Percentiles rank a stretch among this genome's conserved stretches.
Conservation (phyloP, 2,797 vertebrate genomes). For the Manis pentadactyla region DNA sequence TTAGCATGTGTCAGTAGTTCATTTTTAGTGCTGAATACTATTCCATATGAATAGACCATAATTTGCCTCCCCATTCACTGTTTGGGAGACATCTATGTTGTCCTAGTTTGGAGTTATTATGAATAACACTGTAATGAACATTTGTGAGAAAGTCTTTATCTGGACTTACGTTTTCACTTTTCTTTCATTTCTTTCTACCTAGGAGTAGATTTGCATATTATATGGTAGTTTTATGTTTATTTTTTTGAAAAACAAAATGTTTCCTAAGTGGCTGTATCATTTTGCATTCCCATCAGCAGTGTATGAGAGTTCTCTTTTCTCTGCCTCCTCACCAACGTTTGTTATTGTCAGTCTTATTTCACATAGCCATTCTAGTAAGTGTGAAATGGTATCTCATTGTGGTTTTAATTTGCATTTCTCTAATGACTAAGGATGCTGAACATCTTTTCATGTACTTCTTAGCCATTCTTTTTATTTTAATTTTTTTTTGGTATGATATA, state of each 20-base stretch:
- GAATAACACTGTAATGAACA: background rate
- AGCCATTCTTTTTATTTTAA: background rate
- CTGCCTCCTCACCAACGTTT: background rate
- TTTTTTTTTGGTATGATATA: background rate
- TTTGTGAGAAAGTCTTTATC: background rate
- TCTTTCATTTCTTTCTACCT: background rate
- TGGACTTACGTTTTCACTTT: background rate
- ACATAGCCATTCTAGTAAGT: background rate
- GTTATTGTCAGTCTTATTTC: background rate
- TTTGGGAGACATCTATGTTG: background rate
- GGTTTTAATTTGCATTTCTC: constrained; percentile 36
- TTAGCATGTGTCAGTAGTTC: background rate
- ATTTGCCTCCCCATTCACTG: background rate
- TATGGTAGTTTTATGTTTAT: background rate
- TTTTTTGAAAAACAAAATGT: constrained; percentile 38
- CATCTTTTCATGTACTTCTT: background rate
- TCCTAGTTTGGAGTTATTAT: background rate
- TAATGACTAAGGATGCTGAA: background rate
- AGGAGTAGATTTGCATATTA: background rate
- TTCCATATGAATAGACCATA: background rate
- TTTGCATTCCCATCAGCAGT: background rate
- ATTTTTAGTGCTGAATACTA: background rate
- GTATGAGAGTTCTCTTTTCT: background rate
- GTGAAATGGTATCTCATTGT: background rate
- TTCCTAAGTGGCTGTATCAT: background rate